Evolutionary conservation across 2,113 vertebrate genomes (phyloP), one percentile per base, ranked within the genome.

Genomic region (Chascanopsetta lugubris): DNA sequence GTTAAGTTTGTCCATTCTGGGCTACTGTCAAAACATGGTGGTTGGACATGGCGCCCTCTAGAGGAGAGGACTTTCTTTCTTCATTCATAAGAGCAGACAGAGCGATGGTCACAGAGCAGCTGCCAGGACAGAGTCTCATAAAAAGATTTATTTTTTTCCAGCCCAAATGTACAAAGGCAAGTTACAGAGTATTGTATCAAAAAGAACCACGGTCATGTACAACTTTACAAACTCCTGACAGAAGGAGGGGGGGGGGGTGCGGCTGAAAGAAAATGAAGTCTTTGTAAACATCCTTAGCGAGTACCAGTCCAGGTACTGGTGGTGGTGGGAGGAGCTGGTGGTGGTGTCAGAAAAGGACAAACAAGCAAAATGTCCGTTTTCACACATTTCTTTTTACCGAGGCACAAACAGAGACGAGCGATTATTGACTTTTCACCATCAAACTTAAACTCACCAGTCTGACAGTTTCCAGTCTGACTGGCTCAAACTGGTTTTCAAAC

Each of bases 141-240:
- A 96, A 96, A 98, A 97, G 95, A 97, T 96, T 97, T 97, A 96
- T 96, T 90, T 90, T n/a, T 93, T 95, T 95, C 93, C 94, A 94
- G 95, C 95, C 96, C 92, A 89, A 96, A 95, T 94, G 94, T 95
- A 96, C 95, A 96, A 93, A 94, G 95, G 95, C 94, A 94, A 95
- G 94, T 94, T 94, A 95, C 94, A 95, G 89, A 90, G 94, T 94
- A 95, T 95, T 92, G 92, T 93, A 96, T 94, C 95, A 95, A 96
- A 94, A 96, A 95, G 93, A 94, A 95, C 94, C 92, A 94, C 88
- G 94, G 92, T 94, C 95, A 94, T 98, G 94, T 96, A 97, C 94
- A 96, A 95, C 96, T 97, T 95, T 94, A 96, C 89, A 90, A 90
- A 90, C 88, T 88, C 87, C 86, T 90, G 90, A 90, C 89, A 89